Conservation (phyloP, 2,113 vertebrate genomes). For the Ginglymostoma cirratum region DNA sequence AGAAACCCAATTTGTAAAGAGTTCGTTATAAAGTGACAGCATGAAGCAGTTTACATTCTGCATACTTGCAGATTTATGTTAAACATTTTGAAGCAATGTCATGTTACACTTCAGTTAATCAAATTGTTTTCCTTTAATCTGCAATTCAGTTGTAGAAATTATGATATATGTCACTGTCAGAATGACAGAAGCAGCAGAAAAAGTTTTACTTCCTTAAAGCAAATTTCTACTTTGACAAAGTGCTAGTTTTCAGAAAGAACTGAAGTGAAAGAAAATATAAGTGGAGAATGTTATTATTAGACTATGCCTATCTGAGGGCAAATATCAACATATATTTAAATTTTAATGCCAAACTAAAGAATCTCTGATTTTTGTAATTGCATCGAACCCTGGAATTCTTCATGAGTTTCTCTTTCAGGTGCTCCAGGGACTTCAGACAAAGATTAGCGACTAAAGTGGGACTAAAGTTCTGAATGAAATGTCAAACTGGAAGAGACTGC, state of each 20-base stretch:
- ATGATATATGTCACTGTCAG: not conserved
- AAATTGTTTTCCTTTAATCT: not conserved
- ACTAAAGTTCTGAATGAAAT: no score
- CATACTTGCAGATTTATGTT: not conserved
- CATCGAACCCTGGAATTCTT: not conserved
- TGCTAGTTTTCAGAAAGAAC: not conserved
- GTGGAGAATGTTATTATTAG: not conserved
- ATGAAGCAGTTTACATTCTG: not conserved
- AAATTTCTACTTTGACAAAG: not conserved
- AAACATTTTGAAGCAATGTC: not conserved
- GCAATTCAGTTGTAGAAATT: not conserved
- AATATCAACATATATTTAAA: not conserved
- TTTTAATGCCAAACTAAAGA: not conserved
- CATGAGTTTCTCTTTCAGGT: not conserved
- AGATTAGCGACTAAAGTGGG: not conserved
- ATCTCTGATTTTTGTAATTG: not conserved
- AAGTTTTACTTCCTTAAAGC: not conserved
- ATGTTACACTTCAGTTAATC: not conserved
- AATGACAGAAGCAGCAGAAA: not conserved
- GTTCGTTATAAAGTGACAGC: not conserved
- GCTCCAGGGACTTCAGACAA: not conserved
- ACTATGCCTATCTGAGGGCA: not conserved
- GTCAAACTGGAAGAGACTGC: not conserved
- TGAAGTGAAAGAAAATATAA: not conserved
- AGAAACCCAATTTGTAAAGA: not conserved